phyloP scores from a whole-genome alignment of 2,888 invertebrate species.

The Ochlodes sylvanus region DNA sequence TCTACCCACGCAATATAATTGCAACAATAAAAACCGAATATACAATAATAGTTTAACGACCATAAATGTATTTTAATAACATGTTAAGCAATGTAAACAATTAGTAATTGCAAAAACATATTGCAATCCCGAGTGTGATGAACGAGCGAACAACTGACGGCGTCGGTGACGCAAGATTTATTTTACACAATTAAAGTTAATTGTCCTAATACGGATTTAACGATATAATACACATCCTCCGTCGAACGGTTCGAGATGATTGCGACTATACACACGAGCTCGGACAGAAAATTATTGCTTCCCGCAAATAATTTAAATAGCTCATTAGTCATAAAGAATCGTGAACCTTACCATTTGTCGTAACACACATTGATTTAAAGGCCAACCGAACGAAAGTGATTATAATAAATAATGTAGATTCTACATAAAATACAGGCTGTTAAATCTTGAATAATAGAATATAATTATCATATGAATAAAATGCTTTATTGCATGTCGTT shows the following conservation, averaged over 20 bases:
- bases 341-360: slow-evolving; percentile 23
- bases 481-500: slow-evolving; percentile 1
- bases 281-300: slow-evolving; percentile 27
- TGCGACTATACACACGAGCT: slow-evolving; percentile 22
- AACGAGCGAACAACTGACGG: slow-evolving; percentile 13
- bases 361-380: slow-evolving; percentile 34
- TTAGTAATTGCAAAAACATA: slow-evolving; percentile 17
- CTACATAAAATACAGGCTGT: slow-evolving; percentile 9
- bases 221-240: slow-evolving; percentile 29
- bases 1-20: too few species aligned
- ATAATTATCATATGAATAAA: slow-evolving; percentile 5
- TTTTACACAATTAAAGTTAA: slow-evolving; percentile 29
- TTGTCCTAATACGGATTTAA: slow-evolving; percentile 33
- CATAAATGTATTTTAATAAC: slow-evolving; percentile 33
- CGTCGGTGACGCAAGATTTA: slow-evolving; percentile 18
- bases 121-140: slow-evolving; percentile 24
- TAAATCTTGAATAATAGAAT: slow-evolving; percentile 19
- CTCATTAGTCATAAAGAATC: slow-evolving; percentile 27
- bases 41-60: slow-evolving; percentile 10
- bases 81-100: slow-evolving; percentile 29
- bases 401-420: slow-evolving; percentile 30
- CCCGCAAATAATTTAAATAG: slow-evolving; percentile 29
- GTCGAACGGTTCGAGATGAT: slow-evolving; percentile 25
- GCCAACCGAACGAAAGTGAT: slow-evolving; percentile 21
- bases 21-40: slow-evolving; percentile 1